A percentile compares a stretch with the other conserved stretches of the same genome.
Evolutionary conservation across 2,113 vertebrate species (phyloP).

Genomic region (Progne subis): DNA sequence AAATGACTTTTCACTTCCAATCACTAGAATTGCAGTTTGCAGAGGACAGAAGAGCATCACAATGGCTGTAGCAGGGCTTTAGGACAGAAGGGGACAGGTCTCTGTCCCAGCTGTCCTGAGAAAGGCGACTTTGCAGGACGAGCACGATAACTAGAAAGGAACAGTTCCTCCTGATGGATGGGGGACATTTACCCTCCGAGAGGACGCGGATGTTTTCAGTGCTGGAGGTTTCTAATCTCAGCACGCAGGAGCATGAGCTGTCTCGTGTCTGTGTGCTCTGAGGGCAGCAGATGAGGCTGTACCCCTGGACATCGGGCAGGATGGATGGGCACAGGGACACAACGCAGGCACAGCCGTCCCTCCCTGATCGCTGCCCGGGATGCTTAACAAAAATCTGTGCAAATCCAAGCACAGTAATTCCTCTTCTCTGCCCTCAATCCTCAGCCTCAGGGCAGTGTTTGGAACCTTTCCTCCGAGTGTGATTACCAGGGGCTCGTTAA

Average conservation of each 20-base stretch:
- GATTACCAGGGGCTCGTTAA: not conserved
- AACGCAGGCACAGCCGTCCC: rapidly evolving
- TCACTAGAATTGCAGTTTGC: not conserved
- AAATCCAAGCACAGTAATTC: not conserved
- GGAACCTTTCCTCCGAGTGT: not conserved
- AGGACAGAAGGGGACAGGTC: not conserved
- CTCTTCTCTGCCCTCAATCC: not conserved
- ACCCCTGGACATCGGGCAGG: not conserved
- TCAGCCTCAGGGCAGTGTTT: not conserved
- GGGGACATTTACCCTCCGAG: not conserved
- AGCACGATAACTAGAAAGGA: not conserved
- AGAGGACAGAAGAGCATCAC: not conserved
- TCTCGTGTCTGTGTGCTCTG: not conserved
- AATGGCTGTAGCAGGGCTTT: not conserved
- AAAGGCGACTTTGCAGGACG: not conserved
- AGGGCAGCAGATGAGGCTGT: not conserved
- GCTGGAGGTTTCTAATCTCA: not conserved
- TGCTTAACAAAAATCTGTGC: not conserved
- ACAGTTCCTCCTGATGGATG: not conserved
- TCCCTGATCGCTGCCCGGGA: not conserved
- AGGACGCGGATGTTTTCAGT: not conserved
- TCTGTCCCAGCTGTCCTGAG: not conserved
- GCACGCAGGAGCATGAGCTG: not conserved
- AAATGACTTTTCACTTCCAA: not conserved
- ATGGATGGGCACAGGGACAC: not conserved